These are phyloP conservation scores for Phlogophora meticulosa DNA, from an alignment of 2,888 invertebrate genomes.

Conservation along the genomic window DNA sequence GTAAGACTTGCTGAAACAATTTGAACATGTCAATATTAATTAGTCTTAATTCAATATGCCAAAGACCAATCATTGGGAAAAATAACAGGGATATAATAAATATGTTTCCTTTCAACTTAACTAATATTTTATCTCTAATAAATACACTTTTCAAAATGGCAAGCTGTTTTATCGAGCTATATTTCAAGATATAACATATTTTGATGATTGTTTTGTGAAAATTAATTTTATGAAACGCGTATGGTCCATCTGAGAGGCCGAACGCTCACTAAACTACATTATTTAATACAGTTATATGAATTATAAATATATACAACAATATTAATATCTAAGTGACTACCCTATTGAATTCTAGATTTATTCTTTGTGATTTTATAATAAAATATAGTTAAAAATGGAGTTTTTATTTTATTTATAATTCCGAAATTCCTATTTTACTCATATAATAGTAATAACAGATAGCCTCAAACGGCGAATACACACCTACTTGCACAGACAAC, in stretches of 20 bases:
- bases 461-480: not conserved
- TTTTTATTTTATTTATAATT: slow-evolving; percentile 60
- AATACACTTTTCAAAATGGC: slow-evolving; percentile 68
- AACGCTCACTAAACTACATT: slow-evolving; percentile 75
- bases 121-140: slow-evolving; percentile 66
- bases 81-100: slow-evolving; percentile 88
- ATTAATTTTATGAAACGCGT: slow-evolving; percentile 79
- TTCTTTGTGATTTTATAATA: slow-evolving; percentile 94
- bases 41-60: slow-evolving; percentile 85
- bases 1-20: slow-evolving; percentile 73
- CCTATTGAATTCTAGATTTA: slow-evolving; percentile 93
- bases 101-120: slow-evolving; percentile 84
- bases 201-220: slow-evolving; percentile 82
- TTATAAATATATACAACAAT: slow-evolving; percentile 85
- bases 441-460: not conserved
- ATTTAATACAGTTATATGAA: slow-evolving; percentile 83
- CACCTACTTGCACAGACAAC: not conserved
- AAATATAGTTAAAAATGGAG: slow-evolving; percentile 90
- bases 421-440: not conserved
- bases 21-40: slow-evolving; percentile 79
- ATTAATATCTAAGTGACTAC: slow-evolving; percentile 89
- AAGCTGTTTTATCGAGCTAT: slow-evolving; percentile 82
- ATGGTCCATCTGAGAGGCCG: slow-evolving; percentile 66
- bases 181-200: slow-evolving; percentile 81
- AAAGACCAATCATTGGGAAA: slow-evolving; percentile 89